Base-by-base conservation (phyloP, 2,888 invertebrate species). In the Gibbula magus region DNA sequence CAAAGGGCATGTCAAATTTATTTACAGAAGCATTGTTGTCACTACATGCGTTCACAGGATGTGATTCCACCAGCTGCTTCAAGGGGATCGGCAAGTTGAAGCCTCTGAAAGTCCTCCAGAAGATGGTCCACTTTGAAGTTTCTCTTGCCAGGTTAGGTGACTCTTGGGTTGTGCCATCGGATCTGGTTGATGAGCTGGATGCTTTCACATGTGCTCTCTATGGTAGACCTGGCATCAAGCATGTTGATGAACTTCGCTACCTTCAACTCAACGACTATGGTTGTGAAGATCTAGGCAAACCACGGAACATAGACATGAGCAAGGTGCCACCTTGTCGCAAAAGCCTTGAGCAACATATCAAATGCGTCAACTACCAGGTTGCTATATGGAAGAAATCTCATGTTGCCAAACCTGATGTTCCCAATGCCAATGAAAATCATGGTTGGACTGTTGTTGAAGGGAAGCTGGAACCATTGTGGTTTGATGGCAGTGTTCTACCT, bases 61-160 rank as follows among this genome's bases (percentile, higher is more conserved):
- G 79, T 77, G 80, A 79, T 51, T 22, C 79, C 4, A 82, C 81
- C 0, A 82, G 83, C 67, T 80, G 80, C 5, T 80, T 81, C 51
- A 81, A 77, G 32, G 81, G 81, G 25, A 79, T 61, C 25, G 74
- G 82, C 1, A 78, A 81, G 52, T 73, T 75, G 20, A 76, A 13
- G n/a, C 78, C 78, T 35, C 61, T 80, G 35, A 80, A 61, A 29
- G 54, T 52, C 10, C 51, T 76, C 5, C 32, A 77, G 52, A 67
- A 79, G 66, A 39, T n/a, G 22, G 29, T 73, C 13, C 39, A 32
- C 53, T 79, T 67, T 75, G 25, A 22, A 67, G 1, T 5, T 18
- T 7, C 75, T n/a, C 45, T 79, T 16, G 74, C 75, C n/a, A 13
- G 29, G 22, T 39, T 82, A 8, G 79, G 79, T 22, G 67, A 80